Evolutionary conservation across 2,888 invertebrate genomes (phyloP), one percentile per base, ranked within the genome.

Genomic region (Bhutanitis thaidina): DNA sequence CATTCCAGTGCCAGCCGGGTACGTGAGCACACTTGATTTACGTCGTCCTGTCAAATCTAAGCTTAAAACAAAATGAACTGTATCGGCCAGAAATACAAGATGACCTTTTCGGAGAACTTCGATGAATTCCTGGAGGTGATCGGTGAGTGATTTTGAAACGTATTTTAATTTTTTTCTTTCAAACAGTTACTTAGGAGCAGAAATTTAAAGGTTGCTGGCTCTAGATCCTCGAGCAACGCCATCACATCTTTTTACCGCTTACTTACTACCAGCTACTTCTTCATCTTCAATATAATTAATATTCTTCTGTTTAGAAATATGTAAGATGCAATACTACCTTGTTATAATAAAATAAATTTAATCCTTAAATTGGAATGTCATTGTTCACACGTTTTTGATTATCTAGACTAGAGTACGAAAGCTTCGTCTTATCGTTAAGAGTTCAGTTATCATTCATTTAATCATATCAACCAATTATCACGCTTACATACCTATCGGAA

Each of bases 71-170:
- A 20, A 20, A 20, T 20, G 20, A 5, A 20, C 20, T 20, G 2
- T 5, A 20, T 20, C 20, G 20, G 20, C 20, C 2, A 20, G n/a
- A 20, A 20, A 20, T 20, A 20, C 20, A 20, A 20, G 20, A 91
- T 97, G 80, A 82, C 90, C 55, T 91, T 91, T 53, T 94, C 94
- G 66, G 95, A 96, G 59, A 95, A 96, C 75, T 97, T 97, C 80
- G 97, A 97, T 68, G 95, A 95, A 53, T 96, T 95, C 90, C 94
- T 97, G 95, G 96, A 96, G 90, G 92, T 93, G 43, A 82, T 96
- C 58, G 96, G 96, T 96, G 74, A 94, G 94, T 83, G 30, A 48
- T 61, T 66, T 59, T 60, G 16, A 43, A 27, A n/a, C n/a, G n/a
- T n/a, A n/a, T n/a, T n/a, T n/a, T n/a, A n/a, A n/a, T n/a, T n/a